Base-by-base conservation (phyloP, 2,888 invertebrate species). In the Stenurella melanura region DNA sequence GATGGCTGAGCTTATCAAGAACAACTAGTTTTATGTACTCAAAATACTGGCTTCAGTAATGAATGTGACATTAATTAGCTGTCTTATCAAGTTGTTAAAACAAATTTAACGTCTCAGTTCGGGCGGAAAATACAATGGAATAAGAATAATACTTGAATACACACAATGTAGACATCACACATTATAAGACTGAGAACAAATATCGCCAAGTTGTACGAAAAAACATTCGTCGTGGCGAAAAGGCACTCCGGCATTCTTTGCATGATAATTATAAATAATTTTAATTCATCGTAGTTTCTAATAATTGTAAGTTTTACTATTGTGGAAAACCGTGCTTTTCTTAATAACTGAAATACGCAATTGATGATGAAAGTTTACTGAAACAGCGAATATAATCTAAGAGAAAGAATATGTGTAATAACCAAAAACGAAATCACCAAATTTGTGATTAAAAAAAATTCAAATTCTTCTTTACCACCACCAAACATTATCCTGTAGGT, bases 1-100 rank as follows among this genome's bases (percentile, higher is more conserved):
- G 50, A 50, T 50, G 50, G 50, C 12, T 50, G 5, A 50, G 50
- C 50, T 50, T 50, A 50, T 50, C 50, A n/a, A n/a, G n/a, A n/a
- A 50, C 50, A 50, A n/a, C 50, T 50, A 50, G 50, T 50, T 50
- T 50, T 50, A 50, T 50, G 50, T 50, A 50, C n/a, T 50, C 50
- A n/a, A 50, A 50, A 50, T 50, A 50, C 50, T 50, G 50, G n/a
- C 15, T n/a, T 50, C 12, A 15, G n/a, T n/a, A 50, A n/a, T 15
- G 50, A 50, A 50, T 50, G 50, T 50, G 50, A n/a, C 50, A 50
- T 50, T 50, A 50, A 50, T 50, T 50, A 50, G 5, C n/a, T 50
- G 50, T 50, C n/a, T 50, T 50, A 50, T 50, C 50, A 50, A 5
- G 50, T 17, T 50, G 50, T 6, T 50, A 50, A 50, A 50, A 50